Conservation (phyloP, 2,797 vertebrate genomes). For the Cebuella pygmaea region DNA sequence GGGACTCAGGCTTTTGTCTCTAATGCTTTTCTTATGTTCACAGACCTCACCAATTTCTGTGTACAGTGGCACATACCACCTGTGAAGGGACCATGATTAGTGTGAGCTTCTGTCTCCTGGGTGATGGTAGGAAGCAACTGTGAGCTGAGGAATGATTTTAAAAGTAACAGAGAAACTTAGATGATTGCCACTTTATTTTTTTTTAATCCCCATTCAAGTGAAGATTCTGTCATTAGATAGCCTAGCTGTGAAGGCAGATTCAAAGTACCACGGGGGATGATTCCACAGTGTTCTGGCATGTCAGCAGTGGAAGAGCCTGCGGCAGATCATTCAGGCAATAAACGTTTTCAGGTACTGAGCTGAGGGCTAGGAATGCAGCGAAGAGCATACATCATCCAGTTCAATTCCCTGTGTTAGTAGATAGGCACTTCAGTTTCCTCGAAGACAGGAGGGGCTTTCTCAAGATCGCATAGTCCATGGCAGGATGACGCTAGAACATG, state of each 20-base stretch:
- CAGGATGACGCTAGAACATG: background rate
- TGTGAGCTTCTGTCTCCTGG: background rate
- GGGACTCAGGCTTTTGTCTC: background rate
- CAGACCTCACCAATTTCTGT: background rate
- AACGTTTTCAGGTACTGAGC: background rate
- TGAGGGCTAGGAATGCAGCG: background rate
- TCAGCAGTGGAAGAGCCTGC: background rate
- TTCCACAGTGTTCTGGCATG: background rate
- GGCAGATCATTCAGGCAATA: background rate
- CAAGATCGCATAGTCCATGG: background rate
- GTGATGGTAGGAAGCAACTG: background rate
- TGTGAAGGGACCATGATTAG: background rate
- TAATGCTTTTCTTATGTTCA: slow-evolving; percentile 13
- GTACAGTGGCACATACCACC: background rate
- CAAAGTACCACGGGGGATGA: background rate
- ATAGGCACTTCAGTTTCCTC: background rate
- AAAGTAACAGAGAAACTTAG: slow-evolving; percentile 11
- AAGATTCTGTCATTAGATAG: background rate
- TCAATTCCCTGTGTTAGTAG: background rate
- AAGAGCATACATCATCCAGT: background rate
- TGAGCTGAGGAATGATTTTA: background rate
- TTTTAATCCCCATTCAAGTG: background rate
- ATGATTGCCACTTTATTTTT: background rate
- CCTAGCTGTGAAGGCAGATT: background rate
- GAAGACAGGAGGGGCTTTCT: background rate